Evolutionary conservation across 2,113 vertebrate species (phyloP).

Genomic region (Phrynosoma blainvillii): DNA sequence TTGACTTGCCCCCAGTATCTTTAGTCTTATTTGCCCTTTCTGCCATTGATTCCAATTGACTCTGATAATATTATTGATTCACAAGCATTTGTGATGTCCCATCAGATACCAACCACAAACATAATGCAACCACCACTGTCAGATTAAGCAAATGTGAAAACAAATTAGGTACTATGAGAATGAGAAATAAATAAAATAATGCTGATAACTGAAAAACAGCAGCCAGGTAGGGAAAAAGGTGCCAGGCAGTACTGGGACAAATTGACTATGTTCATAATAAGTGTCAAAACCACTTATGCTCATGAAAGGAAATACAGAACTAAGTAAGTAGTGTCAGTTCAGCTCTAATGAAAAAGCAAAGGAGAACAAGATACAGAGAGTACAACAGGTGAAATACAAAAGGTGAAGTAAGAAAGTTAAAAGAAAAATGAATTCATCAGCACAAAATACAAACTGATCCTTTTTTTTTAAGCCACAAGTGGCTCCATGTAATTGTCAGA

Average conservation of each 20-base stretch:
- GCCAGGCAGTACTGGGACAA: background rate
- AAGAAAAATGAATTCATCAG: background rate
- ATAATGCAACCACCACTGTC: background rate
- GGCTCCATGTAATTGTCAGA: background rate
- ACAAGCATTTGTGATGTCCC: background rate
- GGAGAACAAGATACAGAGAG: background rate
- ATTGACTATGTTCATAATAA: background rate
- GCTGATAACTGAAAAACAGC: background rate
- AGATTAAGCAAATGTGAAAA: background rate
- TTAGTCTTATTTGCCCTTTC: background rate
- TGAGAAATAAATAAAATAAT: background rate
- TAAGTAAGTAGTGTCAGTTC: background rate
- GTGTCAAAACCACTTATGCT: background rate
- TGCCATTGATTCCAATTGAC: background rate
- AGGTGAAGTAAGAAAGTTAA: background rate
- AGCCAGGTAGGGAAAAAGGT: background rate
- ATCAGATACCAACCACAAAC: background rate
- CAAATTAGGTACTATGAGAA: background rate
- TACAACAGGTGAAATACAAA: background rate
- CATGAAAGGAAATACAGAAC: background rate
- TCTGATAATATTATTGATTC: background rate
- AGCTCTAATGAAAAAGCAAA: background rate
- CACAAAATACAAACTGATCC: background rate
- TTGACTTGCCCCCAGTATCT: background rate
- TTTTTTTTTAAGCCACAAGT: background rate